These are phyloP conservation scores for Tiliqua scincoides DNA, from an alignment of 2,113 vertebrate species.

Conservation along the genomic window DNA sequence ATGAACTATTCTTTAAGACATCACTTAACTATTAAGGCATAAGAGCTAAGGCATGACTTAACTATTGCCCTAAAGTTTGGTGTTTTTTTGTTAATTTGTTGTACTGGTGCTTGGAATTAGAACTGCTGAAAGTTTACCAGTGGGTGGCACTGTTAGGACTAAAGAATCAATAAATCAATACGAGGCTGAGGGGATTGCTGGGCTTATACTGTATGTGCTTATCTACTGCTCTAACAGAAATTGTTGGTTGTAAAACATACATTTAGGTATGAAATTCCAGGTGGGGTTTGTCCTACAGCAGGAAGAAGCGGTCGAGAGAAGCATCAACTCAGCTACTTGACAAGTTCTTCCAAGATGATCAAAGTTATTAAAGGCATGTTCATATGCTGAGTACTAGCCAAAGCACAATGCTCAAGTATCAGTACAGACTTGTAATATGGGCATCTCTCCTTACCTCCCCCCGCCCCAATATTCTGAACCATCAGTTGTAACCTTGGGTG, in stretches of 20 bases:
- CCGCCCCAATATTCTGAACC: too few species aligned
- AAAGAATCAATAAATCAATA: background rate
- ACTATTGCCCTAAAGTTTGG: background rate
- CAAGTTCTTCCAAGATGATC: background rate
- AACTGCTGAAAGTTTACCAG: background rate
- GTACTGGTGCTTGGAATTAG: background rate
- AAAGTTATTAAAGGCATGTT: background rate
- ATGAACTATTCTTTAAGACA: background rate
- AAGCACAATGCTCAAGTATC: background rate
- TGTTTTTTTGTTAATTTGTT: background rate
- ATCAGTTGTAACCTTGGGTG: too few species aligned
- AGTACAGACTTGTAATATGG: too few species aligned
- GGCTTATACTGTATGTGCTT: background rate
- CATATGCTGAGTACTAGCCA: background rate
- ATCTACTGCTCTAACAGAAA: constrained; percentile 11
- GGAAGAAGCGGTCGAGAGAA: background rate
- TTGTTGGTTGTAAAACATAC: constrained; percentile 10
- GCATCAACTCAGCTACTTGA: background rate
- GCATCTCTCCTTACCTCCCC: too few species aligned
- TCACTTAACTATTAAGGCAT: background rate
- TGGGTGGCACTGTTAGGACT: constrained; percentile 3
- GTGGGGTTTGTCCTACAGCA: background rate
- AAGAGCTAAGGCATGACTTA: background rate
- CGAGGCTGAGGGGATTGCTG: background rate
- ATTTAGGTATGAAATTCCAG: background rate